Base-by-base conservation (phyloP, 2,888 invertebrate species). In the Diaphora mendica region DNA sequence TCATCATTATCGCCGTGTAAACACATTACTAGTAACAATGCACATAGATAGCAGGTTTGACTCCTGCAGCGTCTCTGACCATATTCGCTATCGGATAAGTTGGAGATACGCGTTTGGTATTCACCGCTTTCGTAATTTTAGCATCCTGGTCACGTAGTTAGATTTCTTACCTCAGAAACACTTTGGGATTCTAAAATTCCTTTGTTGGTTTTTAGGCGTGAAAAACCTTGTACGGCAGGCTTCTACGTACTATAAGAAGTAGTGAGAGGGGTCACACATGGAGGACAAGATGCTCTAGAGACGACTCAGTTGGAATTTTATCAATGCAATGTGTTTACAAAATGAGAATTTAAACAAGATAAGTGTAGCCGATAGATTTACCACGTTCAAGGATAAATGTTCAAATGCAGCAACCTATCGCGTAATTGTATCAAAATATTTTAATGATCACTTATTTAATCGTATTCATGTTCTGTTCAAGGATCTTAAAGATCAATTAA, bases 141-240 rank as follows among this genome's bases (percentile, higher is more conserved):
- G 87, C 82, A 91, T 85, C 82, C 91, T 79, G 87, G 85, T 90
- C 92, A 92, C 92, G 92, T 91, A 86, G 82, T 73, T 79, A 71
- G 85, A 87, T 88, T 91, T 91, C 90, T 91, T 89, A 86, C 83
- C 76, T 78, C 79, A 86, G 88, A 87, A 87, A 89, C 86, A 87
- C 87, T 86, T 81, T 79, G 78, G 77, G 81, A 90, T 88, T 89
- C 87, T 86, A 87, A 90, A 91, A 91, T 88, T 83, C 89, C 90
- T 88, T 87, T 87, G 86, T 87, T 85, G 87, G 86, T 84, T 86
- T 81, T 79, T 79, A 82, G 82, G 71, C 73, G 73, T 79, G 71
- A 81, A 81, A 82, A 76, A 76, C 74, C 76, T 35, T 9, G 35
- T 11, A 62, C 17, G 59, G 15, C 51, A 15, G 35, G 8, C n/a